A percentile compares a stretch with the other conserved stretches of the same genome.
Evolutionary conservation across 2,113 vertebrate genomes (phyloP).

Genomic region (Siniperca chuatsi): DNA sequence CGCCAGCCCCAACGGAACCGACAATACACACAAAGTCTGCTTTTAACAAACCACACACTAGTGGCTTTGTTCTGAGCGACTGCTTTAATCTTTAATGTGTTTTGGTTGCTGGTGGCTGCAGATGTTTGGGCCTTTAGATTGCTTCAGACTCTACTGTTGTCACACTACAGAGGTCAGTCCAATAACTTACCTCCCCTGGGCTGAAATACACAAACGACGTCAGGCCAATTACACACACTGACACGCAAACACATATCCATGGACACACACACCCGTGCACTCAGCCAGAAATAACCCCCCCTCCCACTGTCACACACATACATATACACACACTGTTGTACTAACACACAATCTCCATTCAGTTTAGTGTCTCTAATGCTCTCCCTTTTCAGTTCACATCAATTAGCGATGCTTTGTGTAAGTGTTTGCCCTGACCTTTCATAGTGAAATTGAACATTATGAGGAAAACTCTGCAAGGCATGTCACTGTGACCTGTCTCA

Average conservation of each 20-base stretch:
- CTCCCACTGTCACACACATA: background rate
- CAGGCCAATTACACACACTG: slow-evolving; percentile 68
- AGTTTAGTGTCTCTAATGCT: slow-evolving; percentile 53
- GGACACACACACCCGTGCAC: slow-evolving; percentile 16
- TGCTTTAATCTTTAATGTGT: slow-evolving; percentile 79
- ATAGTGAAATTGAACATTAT: slow-evolving; percentile 46
- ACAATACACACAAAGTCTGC: slow-evolving; percentile 53
- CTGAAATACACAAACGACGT: slow-evolving; percentile 64
- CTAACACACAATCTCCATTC: slow-evolving; percentile 32
- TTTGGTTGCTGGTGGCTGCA: slow-evolving; percentile 68
- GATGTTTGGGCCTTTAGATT: slow-evolving; percentile 68
- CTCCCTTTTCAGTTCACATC: slow-evolving; percentile 57
- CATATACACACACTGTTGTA: slow-evolving; percentile 3
- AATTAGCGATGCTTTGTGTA: slow-evolving; percentile 65
- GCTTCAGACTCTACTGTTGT: slow-evolving; percentile 71
- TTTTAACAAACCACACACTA: slow-evolving; percentile 66
- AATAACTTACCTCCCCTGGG: slow-evolving; percentile 73
- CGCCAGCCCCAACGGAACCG: slow-evolving; percentile 28
- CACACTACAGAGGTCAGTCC: slow-evolving; percentile 77
- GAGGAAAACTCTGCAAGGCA: slow-evolving; percentile 28
- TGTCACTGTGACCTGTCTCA: slow-evolving; percentile 44
- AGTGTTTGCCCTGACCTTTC: slow-evolving; percentile 61
- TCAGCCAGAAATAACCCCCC: slow-evolving; percentile 33
- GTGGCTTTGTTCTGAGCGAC: slow-evolving; percentile 74
- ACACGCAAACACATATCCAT: slow-evolving; percentile 40